These are phyloP conservation scores for Enteromius unitaeniatus DNA, from an alignment of 2,797 vertebrate genomes.

Conservation along the genomic window DNA sequence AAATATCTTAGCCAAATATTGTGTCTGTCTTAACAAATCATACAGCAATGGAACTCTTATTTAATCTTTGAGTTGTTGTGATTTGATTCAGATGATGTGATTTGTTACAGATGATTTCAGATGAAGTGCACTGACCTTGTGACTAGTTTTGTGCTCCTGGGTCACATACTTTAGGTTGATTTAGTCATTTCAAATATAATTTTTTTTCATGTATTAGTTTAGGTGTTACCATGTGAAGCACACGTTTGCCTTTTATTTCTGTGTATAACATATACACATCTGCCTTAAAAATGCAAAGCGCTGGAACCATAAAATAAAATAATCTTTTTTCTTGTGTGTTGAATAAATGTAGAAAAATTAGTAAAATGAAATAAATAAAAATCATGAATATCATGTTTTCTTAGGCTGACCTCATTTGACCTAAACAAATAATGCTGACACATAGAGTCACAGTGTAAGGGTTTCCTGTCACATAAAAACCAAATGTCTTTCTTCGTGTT, in stretches of 20 bases:
- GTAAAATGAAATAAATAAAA: background rate
- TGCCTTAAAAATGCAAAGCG: slow-evolving; percentile 9
- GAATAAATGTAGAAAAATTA: background rate
- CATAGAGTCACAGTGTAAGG: no score
- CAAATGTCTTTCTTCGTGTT: background rate
- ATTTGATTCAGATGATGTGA: no score
- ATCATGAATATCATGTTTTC: background rate
- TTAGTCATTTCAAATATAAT: no score
- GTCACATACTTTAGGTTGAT: no score
- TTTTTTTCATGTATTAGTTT: background rate
- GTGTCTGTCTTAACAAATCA: no score
- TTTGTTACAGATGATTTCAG: no score
- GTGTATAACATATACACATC: background rate
- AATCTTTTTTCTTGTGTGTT: background rate
- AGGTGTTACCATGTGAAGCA: background rate
- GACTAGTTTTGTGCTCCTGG: no score
- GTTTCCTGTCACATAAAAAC: background rate
- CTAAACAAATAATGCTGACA: background rate
- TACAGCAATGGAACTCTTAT: no score
- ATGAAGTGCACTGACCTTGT: no score
- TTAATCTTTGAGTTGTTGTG: no score
- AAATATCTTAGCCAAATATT: no score
- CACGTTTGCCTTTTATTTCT: background rate
- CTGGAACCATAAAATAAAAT: background rate
- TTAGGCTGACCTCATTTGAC: background rate